Percentiles rank a stretch among this genome's conserved stretches.
Conservation (phyloP, 2,113 vertebrate genomes). For the Datnioides undecimradiatus region DNA sequence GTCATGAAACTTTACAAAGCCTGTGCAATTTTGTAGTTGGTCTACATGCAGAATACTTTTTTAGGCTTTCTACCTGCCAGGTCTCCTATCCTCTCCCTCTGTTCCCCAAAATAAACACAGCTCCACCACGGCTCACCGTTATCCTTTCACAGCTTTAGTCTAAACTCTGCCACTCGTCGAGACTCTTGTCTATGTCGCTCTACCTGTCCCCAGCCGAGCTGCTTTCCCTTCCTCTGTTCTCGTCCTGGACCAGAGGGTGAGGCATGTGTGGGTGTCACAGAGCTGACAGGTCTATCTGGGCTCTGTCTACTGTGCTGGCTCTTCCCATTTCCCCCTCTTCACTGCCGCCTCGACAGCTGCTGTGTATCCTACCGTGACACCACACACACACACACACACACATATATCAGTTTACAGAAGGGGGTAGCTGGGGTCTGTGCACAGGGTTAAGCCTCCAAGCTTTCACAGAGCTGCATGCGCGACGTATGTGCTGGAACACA, state of each 20-base stretch:
- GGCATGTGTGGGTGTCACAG: constrained; percentile 74
- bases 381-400: constrained; percentile 28
- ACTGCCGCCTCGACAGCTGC: constrained; percentile 69
- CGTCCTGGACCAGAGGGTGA: constrained; percentile 63
- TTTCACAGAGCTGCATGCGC: constrained; percentile 31
- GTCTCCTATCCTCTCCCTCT: not conserved
- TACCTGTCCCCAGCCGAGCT: constrained; percentile 45
- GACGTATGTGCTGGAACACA: constrained; percentile 25
- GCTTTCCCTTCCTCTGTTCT: constrained; percentile 37
- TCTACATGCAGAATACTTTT: not conserved
- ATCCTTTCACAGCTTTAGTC: constrained; percentile 30
- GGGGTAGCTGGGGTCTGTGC: constrained; percentile 31
- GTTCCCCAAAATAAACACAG: constrained; percentile 29
- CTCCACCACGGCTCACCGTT: not conserved
- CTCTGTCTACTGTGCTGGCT: constrained; percentile 72
- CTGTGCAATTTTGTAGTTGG: not conserved
- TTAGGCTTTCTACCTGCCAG: not conserved
- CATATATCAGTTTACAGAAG: constrained; percentile 62
- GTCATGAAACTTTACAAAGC: constrained; percentile 10
- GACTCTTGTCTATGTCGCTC: constrained; percentile 29
- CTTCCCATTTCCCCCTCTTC: constrained; percentile 72
- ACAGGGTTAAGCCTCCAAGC: constrained; percentile 54
- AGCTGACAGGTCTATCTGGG: constrained; percentile 81
- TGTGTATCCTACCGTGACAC: constrained; percentile 67
- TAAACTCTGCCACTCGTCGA: constrained; percentile 9